Base-by-base conservation (phyloP, 2,797 vertebrate species). In the Syngnathus acus region DNA sequence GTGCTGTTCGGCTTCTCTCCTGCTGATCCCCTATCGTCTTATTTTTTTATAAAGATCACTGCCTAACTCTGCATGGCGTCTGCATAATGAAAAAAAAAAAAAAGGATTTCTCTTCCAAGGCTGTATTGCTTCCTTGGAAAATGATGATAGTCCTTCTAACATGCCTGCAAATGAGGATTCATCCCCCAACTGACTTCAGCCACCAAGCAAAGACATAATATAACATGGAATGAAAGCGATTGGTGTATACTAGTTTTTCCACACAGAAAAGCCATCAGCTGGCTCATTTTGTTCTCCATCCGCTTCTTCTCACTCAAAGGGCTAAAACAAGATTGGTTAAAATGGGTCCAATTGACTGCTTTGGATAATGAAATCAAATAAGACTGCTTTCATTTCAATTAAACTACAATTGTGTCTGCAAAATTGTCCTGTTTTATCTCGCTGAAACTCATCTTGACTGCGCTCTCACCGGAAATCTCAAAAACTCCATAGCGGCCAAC, bases 401-500 rank as follows among this genome's bases (percentile, higher is more conserved):
- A 4, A 53, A 53, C 3, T 21, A 53, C 7, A 51, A n/a, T n/a
- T 9, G n/a, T 21, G 2, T 14, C 43, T 14, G 13, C 43, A 45
- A 43, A 14, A 48, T 48, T 5, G 17, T 19, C 32, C 32, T 32
- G 32, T 32, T 32, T 32, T 32, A 32, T 32, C 4, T 32, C 32
- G 4, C 32, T 32, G 32, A 32, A 32, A 32, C 32, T 32, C 32
- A 32, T 32, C 32, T 32, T 4, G 4, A 32, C 4, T 67, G 17
- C 47, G 38, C 47, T 55, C 45, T 13, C 19, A 50, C 59, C 47
- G 54, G 59, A 74, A 76, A 72, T 55, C 11, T 14, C 39, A 14
- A 37, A 57, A 37, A 1, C 72, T 62, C 47, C 54, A 40, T 53
- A 71, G 10, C 62, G 72, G 62, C 59, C 54, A 60, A 62, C 64